phyloP scores from a whole-genome alignment of 2,888 invertebrate species.

The Pristionchus fissidentatus region DNA sequence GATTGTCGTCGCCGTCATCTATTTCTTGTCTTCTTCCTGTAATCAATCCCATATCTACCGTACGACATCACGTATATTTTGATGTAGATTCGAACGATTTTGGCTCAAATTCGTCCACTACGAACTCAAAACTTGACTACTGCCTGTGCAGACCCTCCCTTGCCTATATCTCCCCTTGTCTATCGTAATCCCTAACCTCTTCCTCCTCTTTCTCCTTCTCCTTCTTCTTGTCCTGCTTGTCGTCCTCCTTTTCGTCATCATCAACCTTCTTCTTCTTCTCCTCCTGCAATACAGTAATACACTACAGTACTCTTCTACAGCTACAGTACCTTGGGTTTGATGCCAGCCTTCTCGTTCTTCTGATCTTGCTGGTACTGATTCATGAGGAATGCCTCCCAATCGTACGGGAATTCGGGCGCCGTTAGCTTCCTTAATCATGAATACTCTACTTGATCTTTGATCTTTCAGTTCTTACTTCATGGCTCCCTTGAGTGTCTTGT shows the following conservation, averaged over 20 bases:
- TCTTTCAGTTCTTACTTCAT: constrained; percentile 49
- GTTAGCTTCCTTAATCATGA: constrained; percentile 5
- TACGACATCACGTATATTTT: too few species aligned
- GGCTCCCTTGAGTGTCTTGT: constrained; percentile 60
- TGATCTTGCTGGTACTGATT: constrained; percentile 52
- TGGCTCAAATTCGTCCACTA: too few species aligned
- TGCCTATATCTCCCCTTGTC: background rate
- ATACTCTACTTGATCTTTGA: constrained; percentile 5
- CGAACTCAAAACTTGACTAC: too few species aligned
- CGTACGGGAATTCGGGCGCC: constrained; percentile 57
- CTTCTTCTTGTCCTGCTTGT: constrained; percentile 34
- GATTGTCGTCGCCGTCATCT: constrained; percentile 21
- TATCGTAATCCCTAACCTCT: too few species aligned
- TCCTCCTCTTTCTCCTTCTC: constrained; percentile 50
- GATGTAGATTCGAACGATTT: too few species aligned
- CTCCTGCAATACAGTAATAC: constrained; percentile 39
- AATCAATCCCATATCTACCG: background rate
- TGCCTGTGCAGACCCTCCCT: too few species aligned
- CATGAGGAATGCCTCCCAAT: constrained; percentile 59
- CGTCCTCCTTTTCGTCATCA: constrained; percentile 39
- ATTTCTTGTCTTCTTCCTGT: constrained; percentile 29
- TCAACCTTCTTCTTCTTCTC: constrained; percentile 49
- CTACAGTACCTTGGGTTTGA: constrained; percentile 43
- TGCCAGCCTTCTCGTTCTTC: constrained; percentile 34
- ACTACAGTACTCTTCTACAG: background rate